Base-by-base conservation (phyloP, 2,113 vertebrate genomes). In the human (Homo sapiens) region DNA sequence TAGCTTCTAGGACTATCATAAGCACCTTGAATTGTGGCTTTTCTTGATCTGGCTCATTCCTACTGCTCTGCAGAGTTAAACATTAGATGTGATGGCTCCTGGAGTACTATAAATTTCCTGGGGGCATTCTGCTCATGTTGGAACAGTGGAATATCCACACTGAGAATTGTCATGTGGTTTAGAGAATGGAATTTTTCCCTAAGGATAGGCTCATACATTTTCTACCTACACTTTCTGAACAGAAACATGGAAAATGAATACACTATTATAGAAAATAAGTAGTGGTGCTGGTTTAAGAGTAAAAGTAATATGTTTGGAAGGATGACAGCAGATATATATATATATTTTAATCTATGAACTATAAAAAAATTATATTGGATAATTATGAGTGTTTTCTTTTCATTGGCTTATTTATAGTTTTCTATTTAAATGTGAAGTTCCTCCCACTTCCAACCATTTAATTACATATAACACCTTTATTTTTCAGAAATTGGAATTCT, bases 161-260 rank as follows among this genome's bases (percentile, higher is more conserved):
- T 96, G 92, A 97, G 55, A 84, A 85, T 70, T 90, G 64, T 57
- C 64, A 38, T 89, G 89, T 95, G 81, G 23, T 96, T 96, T 94
- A 38, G 92, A 96, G 83, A 90, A 75, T 87, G 61, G 48, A 90
- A 90, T 88, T 94, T 88, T 72, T 45, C 96, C 92, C 92, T 61
- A 85, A 95, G 48, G 45, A 96, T 61, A 78, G 38, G 96, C 52
- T 72, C 83, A 92, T 22, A 79, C 50, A 87, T 93, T 96, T 96
- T 92, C 75, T 92, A 85, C 75, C 70, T 97, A 78, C 30, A 68
- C 43, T 88, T 96, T 92, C 20, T 40, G 52, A 97, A 87, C 45
- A 94, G 61, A 97, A 96, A 80, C 55, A 61, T 84, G 22, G 55
- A 80, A 94, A 96, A 89, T 40, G n/a, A 35, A 85, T 73, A 73